Evolutionary conservation across 2,797 vertebrate species (phyloP).

Genomic region (Scomberomorus guttatus): DNA sequence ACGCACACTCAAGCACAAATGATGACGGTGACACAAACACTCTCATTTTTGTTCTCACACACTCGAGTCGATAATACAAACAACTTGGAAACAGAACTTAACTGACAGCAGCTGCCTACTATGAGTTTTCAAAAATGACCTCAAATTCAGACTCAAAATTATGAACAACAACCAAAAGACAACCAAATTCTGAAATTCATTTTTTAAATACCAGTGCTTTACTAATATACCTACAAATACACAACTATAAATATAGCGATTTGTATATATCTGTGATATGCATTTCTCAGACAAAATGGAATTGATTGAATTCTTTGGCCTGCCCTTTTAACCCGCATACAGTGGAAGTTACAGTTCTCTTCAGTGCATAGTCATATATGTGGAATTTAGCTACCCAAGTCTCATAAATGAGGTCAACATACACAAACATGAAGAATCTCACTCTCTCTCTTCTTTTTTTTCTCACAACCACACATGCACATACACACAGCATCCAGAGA

Average conservation of each 20-base stretch:
- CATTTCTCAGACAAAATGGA: conserved; percentile 70
- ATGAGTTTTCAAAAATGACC: conserved; percentile 56
- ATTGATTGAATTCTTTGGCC: conserved; percentile 77
- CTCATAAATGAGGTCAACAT: conserved; percentile 58
- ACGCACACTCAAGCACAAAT: conserved; percentile 37
- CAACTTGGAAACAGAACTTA: conserved; percentile 49
- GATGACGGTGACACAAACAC: conserved; percentile 50
- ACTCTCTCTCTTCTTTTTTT: conserved; percentile 16
- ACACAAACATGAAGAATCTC: conserved; percentile 47
- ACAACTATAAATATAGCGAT: conserved; percentile 78
- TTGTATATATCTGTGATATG: conserved; percentile 70
- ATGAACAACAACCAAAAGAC: conserved; percentile 64
- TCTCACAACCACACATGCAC: conserved; percentile 46
- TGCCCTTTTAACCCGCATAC: conserved; percentile 54
- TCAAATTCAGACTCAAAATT: conserved; percentile 60
- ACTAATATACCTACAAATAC: conserved; percentile 73
- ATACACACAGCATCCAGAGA: conserved; percentile 55
- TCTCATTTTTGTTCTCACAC: conserved; percentile 43
- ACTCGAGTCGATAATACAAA: conserved; percentile 50
- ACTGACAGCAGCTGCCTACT: conserved; percentile 79
- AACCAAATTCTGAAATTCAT: conserved; percentile 61
- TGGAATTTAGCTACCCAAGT: conserved; percentile 75
- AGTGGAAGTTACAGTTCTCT: conserved; percentile 57
- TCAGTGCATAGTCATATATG: conserved; percentile 83
- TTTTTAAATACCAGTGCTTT: conserved; percentile 62